Evolutionary conservation across 30 jellyfish, hydroid and myxozoan genomes (phyloP).

Genomic region (Aurelia aurita complex sp. Pacific): DNA sequence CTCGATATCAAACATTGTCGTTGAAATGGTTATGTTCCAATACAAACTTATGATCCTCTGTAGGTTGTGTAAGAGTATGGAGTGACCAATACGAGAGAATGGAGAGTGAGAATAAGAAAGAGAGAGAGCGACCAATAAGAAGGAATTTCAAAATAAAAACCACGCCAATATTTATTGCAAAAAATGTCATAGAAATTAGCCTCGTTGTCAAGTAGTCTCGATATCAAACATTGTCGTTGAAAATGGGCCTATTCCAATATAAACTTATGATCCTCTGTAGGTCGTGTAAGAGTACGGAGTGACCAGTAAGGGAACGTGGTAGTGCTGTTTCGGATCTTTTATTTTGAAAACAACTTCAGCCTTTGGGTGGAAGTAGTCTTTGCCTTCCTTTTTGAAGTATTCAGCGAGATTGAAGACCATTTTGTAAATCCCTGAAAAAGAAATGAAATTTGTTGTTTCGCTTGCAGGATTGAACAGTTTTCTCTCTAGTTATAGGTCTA

Average conservation of each 20-base stretch:
- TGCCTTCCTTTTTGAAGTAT: constrained; percentile 25
- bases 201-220: too few relatives aligned
- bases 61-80: constrained; percentile 59
- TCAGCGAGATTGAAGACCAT: constrained; percentile 25
- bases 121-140: too few relatives aligned
- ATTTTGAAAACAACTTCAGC: constrained; percentile 44
- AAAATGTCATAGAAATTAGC: too few relatives aligned
- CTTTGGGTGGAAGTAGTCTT: constrained; percentile 33
- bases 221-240: too few relatives aligned
- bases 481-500: too few relatives aligned
- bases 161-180: too few relatives aligned
- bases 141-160: too few relatives aligned
- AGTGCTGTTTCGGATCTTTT: constrained; percentile 42
- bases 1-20: too few relatives aligned
- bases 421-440: constrained; percentile 23
- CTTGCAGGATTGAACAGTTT: too few relatives aligned
- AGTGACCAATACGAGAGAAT: constrained; percentile 20
- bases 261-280: constrained; percentile 37
- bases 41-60: constrained; percentile 32
- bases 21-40: too few relatives aligned
- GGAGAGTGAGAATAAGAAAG: background rate
- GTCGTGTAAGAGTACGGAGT: constrained; percentile 54
- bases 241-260: too few relatives aligned
- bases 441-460: too few relatives aligned
- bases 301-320: constrained; percentile 42